Evolutionary conservation across 2,888 invertebrate genomes (phyloP).

Genomic region (Eilema caniola): DNA sequence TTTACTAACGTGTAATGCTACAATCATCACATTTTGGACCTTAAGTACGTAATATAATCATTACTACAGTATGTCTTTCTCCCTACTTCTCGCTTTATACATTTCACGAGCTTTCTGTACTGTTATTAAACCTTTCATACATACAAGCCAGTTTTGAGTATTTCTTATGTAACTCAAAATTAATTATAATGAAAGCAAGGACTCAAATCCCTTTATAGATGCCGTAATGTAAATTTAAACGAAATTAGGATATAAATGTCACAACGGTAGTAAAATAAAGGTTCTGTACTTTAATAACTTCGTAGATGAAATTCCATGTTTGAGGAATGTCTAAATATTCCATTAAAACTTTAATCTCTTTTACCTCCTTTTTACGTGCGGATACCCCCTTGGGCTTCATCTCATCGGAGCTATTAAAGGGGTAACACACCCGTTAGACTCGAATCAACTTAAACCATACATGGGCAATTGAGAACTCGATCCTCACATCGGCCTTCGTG

Average conservation of each 20-base stretch:
- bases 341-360: background rate
- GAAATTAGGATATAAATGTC: constrained; percentile 22
- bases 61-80: too few species aligned
- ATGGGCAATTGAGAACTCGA: too few species aligned
- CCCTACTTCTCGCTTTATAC: background rate
- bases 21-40: too few species aligned
- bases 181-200: constrained; percentile 76
- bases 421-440: too few species aligned
- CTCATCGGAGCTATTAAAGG: background rate
- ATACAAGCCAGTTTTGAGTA: too few species aligned
- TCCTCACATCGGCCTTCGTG: too few species aligned
- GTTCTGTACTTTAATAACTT: background rate
- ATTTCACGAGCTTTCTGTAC: background rate
- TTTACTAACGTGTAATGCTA: too few species aligned
- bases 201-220: constrained; percentile 56
- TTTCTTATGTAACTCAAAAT: constrained; percentile 59
- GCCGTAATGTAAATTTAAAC: constrained; percentile 15
- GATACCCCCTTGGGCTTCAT: background rate
- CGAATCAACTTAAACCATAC: too few species aligned
- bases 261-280: constrained; percentile 2
- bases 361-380: background rate
- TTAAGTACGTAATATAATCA: too few species aligned
- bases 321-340: background rate
- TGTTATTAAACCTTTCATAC: background rate
- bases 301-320: constrained; percentile 9